phyloP scores from a whole-genome alignment of 2,797 vertebrate species.

The Hypotaenidia okinawae region DNA sequence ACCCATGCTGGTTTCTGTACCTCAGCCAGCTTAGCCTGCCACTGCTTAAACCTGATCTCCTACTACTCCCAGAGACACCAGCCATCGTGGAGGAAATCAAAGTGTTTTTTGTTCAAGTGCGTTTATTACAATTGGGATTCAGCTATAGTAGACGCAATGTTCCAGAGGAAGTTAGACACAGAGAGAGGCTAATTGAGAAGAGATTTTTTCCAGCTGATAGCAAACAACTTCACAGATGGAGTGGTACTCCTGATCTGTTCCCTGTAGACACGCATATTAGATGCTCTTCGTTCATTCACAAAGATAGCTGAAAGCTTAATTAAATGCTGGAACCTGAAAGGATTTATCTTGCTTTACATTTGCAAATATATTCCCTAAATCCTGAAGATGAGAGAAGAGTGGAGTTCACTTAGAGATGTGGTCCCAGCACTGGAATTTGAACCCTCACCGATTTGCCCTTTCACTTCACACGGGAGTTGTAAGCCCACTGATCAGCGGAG shows the following conservation, averaged over 20 bases:
- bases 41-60: not conserved
- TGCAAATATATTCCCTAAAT: conserved; percentile 57
- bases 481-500: not conserved
- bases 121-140: conserved; percentile 47
- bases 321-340: conserved; percentile 66
- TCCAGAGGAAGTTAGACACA: conserved; percentile 44
- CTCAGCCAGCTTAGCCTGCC: not conserved
- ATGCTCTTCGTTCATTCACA: conserved; percentile 65
- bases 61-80: not conserved
- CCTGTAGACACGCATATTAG: conserved; percentile 50
- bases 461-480: not conserved
- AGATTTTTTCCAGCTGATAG: conserved; percentile 67
- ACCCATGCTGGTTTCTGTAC: not conserved
- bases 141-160: conserved; percentile 9
- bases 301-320: conserved; percentile 65
- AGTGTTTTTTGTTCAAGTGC: conserved; percentile 24
- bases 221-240: conserved; percentile 56
- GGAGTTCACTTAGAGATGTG: not conserved
- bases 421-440: not conserved
- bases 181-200: conserved; percentile 51
- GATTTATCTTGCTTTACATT: conserved; percentile 49
- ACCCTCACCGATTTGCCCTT: not conserved
- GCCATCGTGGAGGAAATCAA: not conserved
- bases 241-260: conserved; percentile 56
- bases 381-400: conserved; percentile 22